A percentile compares a stretch with the other conserved stretches of the same genome.
phyloP scores from a whole-genome alignment of 1,140 invertebrate genomes.

The Cyphomyrmex costatus region DNA sequence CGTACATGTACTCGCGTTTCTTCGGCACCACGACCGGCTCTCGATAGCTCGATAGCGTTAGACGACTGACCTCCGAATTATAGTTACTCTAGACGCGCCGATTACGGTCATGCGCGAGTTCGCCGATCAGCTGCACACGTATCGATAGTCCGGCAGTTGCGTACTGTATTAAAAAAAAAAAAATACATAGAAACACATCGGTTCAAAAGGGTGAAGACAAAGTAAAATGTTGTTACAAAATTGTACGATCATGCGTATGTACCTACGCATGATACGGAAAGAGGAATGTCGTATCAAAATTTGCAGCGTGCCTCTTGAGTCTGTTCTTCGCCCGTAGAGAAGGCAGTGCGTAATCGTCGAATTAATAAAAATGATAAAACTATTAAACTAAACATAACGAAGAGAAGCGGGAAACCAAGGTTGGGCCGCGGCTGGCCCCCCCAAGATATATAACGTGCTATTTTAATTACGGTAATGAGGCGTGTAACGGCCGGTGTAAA shows the following conservation, averaged over 20 bases:
- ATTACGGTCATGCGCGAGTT: conserved; percentile 69
- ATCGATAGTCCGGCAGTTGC: conserved; percentile 52
- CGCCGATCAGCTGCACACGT: conserved; percentile 72
- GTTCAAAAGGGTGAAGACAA: neutral
- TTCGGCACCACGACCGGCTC: conserved; percentile 82
- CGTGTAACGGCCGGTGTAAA: conserved; percentile 25
- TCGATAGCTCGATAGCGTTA: conserved; percentile 85
- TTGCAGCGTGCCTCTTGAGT: conserved; percentile 78
- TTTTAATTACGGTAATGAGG: conserved; percentile 70
- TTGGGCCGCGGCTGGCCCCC: neutral
- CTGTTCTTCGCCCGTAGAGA: conserved; percentile 74
- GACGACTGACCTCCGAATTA: conserved; percentile 85
- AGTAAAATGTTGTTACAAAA: neutral
- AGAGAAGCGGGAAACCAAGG: neutral
- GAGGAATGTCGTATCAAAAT: conserved; percentile 60
- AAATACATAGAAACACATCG: conserved; percentile 14
- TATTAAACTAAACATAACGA: neutral
- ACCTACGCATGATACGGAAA: neutral
- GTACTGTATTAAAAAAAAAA: conserved; percentile 29
- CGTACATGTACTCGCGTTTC: conserved; percentile 61
- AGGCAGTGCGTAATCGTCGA: conserved; percentile 69
- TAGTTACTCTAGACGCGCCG: conserved; percentile 73
- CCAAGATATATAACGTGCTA: conserved; percentile 69
- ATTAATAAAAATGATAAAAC: conserved; percentile 56
- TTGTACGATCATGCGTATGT: neutral